Percentiles rank a stretch among this genome's conserved stretches.
Evolutionary conservation across 2,113 vertebrate species (phyloP).

Genomic region (Erinaceus europaeus): DNA sequence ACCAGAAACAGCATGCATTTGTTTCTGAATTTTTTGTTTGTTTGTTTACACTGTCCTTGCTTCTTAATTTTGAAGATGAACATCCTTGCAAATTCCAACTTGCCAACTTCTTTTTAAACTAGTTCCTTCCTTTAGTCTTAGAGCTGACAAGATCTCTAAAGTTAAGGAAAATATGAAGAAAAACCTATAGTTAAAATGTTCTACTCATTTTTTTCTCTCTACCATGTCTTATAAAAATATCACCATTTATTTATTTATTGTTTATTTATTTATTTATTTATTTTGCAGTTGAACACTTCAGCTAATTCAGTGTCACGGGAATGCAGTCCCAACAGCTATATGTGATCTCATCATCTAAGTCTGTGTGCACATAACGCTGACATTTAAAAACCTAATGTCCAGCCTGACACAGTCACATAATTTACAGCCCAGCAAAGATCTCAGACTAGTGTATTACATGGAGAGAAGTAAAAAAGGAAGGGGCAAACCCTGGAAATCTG

Average conservation of each 20-base stretch:
- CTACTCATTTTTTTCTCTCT: not conserved
- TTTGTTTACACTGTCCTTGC: no score
- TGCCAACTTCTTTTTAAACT: not conserved
- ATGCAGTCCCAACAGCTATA: not conserved
- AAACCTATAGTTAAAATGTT: not conserved
- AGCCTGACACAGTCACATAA: constrained; percentile 8
- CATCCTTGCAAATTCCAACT: no score
- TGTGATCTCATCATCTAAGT: not conserved
- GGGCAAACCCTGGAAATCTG: not conserved
- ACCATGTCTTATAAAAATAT: not conserved
- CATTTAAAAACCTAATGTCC: constrained; percentile 6
- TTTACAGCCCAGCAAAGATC: constrained; percentile 37
- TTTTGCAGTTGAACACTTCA: not conserved
- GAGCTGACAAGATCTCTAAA: not conserved
- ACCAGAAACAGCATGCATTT: not conserved
- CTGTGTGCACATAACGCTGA: not conserved
- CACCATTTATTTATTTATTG: not conserved
- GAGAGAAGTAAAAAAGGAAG: constrained; percentile 53
- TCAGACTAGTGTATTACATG: not conserved
- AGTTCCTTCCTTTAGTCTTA: not conserved
- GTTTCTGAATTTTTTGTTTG: no score
- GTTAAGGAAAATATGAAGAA: not conserved
- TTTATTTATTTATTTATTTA: not conserved
- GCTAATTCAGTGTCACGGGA: not conserved
- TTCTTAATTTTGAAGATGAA: not conserved